Evolutionary conservation across 2,888 invertebrate species (phyloP).

Genomic region (Asteroscopus sphinx): DNA sequence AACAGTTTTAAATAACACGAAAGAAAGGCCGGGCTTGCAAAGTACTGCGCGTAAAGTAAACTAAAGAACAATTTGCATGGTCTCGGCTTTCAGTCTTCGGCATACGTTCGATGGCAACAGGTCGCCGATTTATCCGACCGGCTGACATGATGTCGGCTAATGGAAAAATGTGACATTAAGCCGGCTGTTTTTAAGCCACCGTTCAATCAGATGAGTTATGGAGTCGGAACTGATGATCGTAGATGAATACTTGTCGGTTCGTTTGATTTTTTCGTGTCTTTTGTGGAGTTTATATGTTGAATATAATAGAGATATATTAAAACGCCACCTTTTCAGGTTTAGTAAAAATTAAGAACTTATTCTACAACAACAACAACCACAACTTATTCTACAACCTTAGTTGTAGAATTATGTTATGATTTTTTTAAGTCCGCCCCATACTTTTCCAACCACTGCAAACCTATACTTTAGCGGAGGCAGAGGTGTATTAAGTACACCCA

Average conservation of each 20-base stretch:
- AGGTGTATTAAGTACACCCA: no score
- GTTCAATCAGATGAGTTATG: constrained; percentile 78
- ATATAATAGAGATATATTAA: no score
- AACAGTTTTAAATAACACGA: constrained; percentile 54
- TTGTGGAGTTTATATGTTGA: no score
- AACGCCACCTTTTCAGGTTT: no score
- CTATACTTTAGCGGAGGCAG: no score
- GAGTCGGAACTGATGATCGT: constrained; percentile 69
- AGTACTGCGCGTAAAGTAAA: constrained; percentile 63
- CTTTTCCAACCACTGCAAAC: no score
- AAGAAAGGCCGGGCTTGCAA: constrained; percentile 47
- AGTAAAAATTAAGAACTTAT: no score
- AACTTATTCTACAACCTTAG: no score
- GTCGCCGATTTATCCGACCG: constrained; percentile 81
- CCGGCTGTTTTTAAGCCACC: constrained; percentile 74
- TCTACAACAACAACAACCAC: no score
- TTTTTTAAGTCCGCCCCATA: no score
- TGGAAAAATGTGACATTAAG: constrained; percentile 84
- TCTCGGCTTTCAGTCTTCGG: constrained; percentile 64
- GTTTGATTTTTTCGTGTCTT: constrained; percentile 46
- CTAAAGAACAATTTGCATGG: constrained; percentile 82
- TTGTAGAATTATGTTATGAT: no score
- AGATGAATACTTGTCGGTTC: constrained; percentile 70
- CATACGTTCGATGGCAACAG: constrained; percentile 81
- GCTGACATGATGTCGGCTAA: constrained; percentile 75